These are phyloP conservation scores for Chironomus striatipennis DNA, from an alignment of 1,140 invertebrate genomes.

Conservation along the genomic window DNA sequence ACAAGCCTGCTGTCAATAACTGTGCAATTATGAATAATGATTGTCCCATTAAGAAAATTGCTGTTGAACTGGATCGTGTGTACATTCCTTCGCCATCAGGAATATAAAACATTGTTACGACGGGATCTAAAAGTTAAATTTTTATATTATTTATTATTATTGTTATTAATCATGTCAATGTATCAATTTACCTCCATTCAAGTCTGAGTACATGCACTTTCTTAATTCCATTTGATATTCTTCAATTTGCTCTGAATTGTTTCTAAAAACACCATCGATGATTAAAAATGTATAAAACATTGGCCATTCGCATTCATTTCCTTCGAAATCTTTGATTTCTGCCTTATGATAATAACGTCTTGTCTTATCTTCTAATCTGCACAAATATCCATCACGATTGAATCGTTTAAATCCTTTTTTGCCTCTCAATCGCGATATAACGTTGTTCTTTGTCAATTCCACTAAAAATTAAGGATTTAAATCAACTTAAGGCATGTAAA, in stretches of 20 bases:
- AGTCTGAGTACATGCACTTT: constrained; percentile 63
- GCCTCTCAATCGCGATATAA: constrained; percentile 77
- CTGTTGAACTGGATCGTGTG: constrained; percentile 35
- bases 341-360: constrained; percentile 56
- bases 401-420: constrained; percentile 91
- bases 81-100: constrained; percentile 55
- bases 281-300: constrained; percentile 93
- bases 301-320: constrained; percentile 97
- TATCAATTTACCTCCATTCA: constrained; percentile 58
- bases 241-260: constrained; percentile 82
- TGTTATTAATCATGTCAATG: background rate
- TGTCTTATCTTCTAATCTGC: constrained; percentile 72
- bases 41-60: constrained; percentile 79
- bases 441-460: constrained; percentile 78
- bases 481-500: too few species aligned
- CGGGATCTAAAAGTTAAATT: constrained; percentile 64
- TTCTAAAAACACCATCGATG: constrained; percentile 88
- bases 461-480: constrained; percentile 47
- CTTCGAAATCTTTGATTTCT: constrained; percentile 83
- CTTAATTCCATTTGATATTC: constrained; percentile 83
- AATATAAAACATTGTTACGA: constrained; percentile 80
- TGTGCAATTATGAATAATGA: constrained; percentile 90
- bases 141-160: background rate
- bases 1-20: constrained; percentile 74
- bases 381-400: constrained; percentile 90